phyloP scores from a whole-genome alignment of 2,888 invertebrate species.

The Pseudococcus viburni region DNA sequence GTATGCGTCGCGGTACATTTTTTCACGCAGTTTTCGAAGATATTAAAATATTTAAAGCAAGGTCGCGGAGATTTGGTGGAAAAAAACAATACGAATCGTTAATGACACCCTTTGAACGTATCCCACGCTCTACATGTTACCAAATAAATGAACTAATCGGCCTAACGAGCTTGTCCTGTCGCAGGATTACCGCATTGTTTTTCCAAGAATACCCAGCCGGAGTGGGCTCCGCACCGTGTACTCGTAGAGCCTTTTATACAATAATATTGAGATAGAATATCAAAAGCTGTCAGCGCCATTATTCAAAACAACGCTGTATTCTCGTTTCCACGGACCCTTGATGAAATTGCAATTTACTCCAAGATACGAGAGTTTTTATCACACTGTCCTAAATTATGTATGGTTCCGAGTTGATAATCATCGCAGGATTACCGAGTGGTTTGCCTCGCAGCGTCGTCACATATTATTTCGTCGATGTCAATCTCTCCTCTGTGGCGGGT shows the following conservation, averaged over 20 bases:
- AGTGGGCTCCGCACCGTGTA: not conserved
- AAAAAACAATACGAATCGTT: constrained; percentile 41
- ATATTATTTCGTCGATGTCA: no score
- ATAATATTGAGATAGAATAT: not conserved
- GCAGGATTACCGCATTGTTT: constrained; percentile 21
- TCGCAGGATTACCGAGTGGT: not conserved
- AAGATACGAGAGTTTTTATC: not conserved
- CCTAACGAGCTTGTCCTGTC: constrained; percentile 32
- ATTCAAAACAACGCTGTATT: not conserved
- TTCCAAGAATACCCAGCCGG: not conserved
- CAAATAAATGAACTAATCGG: constrained; percentile 50
- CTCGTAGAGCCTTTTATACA: not conserved
- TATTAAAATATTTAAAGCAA: constrained; percentile 34
- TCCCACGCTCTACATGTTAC: constrained; percentile 61
- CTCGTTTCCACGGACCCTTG: constrained; percentile 20
- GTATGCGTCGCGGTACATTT: not conserved
- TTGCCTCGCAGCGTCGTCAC: no score
- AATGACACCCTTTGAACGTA: constrained; percentile 39
- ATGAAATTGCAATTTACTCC: constrained; percentile 33
- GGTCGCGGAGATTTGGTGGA: not conserved
- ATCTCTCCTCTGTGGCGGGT: no score
- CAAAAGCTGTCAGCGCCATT: constrained; percentile 32
- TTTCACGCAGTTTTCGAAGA: not conserved
- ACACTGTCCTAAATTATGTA: not conserved
- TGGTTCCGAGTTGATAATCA: constrained; percentile 24